Percentiles rank a stretch among this genome's conserved stretches.
phyloP scores from a whole-genome alignment of 2,113 vertebrate species.

The Malurus cyaneus region DNA sequence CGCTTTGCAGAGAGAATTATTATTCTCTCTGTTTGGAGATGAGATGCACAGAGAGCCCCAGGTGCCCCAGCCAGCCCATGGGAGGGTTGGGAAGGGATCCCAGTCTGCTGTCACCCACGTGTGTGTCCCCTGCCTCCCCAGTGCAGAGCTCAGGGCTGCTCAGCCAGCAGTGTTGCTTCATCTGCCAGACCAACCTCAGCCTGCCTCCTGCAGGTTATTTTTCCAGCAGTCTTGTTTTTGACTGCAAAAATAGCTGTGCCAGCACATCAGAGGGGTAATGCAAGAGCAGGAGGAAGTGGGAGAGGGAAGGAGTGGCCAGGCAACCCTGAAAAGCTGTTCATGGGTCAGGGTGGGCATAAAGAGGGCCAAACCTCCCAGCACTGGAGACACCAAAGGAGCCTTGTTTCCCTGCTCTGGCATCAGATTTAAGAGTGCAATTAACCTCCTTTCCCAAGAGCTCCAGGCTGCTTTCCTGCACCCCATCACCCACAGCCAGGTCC shows the following conservation, averaged over 20 bases:
- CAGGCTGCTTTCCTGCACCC: not conserved
- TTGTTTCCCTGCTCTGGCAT: not conserved
- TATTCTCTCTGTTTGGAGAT: not conserved
- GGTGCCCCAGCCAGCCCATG: not conserved
- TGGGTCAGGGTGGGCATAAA: not conserved
- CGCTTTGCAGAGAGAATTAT: not conserved
- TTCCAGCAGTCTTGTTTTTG: not conserved
- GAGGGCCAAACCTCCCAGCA: not conserved
- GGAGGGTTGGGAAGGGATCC: not conserved
- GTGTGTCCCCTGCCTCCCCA: not conserved
- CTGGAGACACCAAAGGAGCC: not conserved
- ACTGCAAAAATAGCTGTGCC: not conserved
- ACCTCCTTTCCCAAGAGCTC: not conserved
- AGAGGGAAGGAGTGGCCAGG: not conserved
- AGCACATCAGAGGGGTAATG: not conserved
- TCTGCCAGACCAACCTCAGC: not conserved
- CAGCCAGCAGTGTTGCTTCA: not conserved
- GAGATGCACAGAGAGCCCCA: not conserved
- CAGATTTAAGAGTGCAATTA: not conserved
- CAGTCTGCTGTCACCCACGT: not conserved
- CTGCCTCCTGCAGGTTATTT: not conserved
- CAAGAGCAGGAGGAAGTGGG: not conserved
- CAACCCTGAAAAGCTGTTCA: rapidly evolving
- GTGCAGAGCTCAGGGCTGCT: not conserved
- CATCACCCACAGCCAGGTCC: not conserved